Conservation (phyloP, 2,797 vertebrate species). For the Enteromius paludinosus region DNA sequence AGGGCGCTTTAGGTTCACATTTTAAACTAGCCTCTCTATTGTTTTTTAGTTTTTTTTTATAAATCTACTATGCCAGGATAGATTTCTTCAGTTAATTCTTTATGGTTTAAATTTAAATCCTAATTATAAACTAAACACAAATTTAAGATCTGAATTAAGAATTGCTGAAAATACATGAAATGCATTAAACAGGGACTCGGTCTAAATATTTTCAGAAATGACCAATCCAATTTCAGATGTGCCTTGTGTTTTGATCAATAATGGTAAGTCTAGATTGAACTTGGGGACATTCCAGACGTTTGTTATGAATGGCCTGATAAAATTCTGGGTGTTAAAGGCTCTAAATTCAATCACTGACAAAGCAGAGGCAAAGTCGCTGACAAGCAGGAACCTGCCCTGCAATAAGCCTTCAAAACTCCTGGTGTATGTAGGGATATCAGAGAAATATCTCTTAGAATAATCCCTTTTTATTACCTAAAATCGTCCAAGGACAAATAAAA, state of each 20-base stretch:
- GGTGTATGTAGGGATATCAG: constrained; percentile 48
- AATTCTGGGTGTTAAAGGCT: constrained; percentile 58
- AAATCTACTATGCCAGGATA: not conserved
- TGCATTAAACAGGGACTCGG: constrained; percentile 26
- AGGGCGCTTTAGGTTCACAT: constrained; percentile 29
- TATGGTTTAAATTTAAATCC: too few species aligned
- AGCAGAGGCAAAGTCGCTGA: constrained; percentile 55
- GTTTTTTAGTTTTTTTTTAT: too few species aligned
- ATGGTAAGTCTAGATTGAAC: constrained; percentile 53
- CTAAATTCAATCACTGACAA: constrained; percentile 62
- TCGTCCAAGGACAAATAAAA: constrained; percentile 25
- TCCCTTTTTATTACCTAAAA: constrained; percentile 43
- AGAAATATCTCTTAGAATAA: constrained; percentile 33
- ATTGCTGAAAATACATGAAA: too few species aligned
- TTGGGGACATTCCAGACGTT: constrained; percentile 51
- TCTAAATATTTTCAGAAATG: constrained; percentile 21
- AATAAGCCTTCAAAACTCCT: constrained; percentile 51
- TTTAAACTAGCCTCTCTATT: not conserved
- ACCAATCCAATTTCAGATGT: constrained; percentile 52
- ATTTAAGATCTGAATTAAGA: not conserved
- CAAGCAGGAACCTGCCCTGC: constrained; percentile 55
- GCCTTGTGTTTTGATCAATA: constrained; percentile 59
- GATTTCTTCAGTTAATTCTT: not conserved
- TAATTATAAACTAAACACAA: not conserved
- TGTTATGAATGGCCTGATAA: constrained; percentile 58